Base-by-base conservation (phyloP, 1,140 invertebrate species). In the Asbolus verrucosus region DNA sequence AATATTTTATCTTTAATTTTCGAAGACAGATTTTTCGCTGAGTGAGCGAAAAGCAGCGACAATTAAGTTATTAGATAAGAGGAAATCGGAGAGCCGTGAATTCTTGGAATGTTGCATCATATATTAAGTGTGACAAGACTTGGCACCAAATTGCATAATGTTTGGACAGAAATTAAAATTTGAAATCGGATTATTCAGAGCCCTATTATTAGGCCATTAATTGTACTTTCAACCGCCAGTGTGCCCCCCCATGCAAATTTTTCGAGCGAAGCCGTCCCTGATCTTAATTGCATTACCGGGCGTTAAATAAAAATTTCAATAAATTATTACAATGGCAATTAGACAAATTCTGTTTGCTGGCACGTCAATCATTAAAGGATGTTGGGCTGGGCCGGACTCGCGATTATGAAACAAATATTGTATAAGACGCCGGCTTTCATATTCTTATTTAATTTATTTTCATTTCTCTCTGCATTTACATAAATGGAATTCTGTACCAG, bases 391-490 rank as follows among this genome's bases (percentile, higher is more conserved):
- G 46, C 21, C 46, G 21, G 39, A 43, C 39, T 2, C 21, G 11
- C 33, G 3, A 54, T 54, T 54, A 54, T 54, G 46, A 54, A 54
- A 54, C 46, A 27, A 54, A 54, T 46, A 18, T 54, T 54, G 46
- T 54, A 54, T 54, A 54, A 54, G 46, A 24, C 46, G n/a, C 46
- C 46, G 46, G 46, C 46, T 54, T 54, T 54, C 46, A 54, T 54
- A 54, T 54, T 54, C 46, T 54, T 54, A 54, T 54, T 54, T 54
- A 54, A 54, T 54, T 54, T 54, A 54, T 54, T 54, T 54, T 54
- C 46, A 30, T 54, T 54, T 54, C 46, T 54, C 21, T 27, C 21
- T 14, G 15, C n/a, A 54, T 54, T 54, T 54, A 24, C 46, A 54
- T 54, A 54, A 54, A 54, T 54, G 46, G 46, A 54, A n/a, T n/a